A percentile compares a stretch with the other conserved stretches of the same genome.
Conservation (phyloP, 2,797 vertebrate genomes). For the Gila robusta region DNA sequence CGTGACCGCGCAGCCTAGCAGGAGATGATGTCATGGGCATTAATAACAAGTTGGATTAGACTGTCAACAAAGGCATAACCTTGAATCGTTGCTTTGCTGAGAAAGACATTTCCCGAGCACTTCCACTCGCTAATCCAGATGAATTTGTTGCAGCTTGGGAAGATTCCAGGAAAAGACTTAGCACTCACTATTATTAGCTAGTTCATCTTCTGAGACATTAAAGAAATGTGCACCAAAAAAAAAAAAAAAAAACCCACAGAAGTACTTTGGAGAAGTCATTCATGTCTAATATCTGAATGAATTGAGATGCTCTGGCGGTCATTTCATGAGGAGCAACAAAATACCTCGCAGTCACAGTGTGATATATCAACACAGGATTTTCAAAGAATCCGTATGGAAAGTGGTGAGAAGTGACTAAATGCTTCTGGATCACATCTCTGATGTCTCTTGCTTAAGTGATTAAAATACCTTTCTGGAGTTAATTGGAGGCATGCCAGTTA, state of each 20-base stretch:
- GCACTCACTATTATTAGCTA: slow-evolving; percentile 71
- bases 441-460: slow-evolving; percentile 36
- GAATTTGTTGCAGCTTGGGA: slow-evolving; percentile 62
- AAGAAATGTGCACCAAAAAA: slow-evolving; percentile 60
- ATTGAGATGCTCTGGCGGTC: background rate
- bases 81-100: slow-evolving; percentile 59
- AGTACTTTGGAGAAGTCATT: slow-evolving; percentile 20
- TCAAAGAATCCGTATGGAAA: background rate
- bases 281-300: slow-evolving; percentile 21
- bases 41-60: slow-evolving; percentile 18
- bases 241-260: slow-evolving; percentile 11
- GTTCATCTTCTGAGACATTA: slow-evolving; percentile 68
- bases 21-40: slow-evolving; percentile 44
- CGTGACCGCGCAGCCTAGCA: background rate
- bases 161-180: slow-evolving; percentile 70
- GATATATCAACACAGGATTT: background rate
- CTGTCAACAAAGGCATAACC: slow-evolving; percentile 29
- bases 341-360: background rate
- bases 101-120: slow-evolving; percentile 59
- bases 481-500: slow-evolving; percentile 39
- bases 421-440: background rate
- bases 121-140: slow-evolving; percentile 66
- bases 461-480: slow-evolving; percentile 56
- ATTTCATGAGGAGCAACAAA: slow-evolving; percentile 10
- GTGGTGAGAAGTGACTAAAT: slow-evolving; percentile 6